phyloP scores from a whole-genome alignment of 2,113 vertebrate species.

The Colaptes auratus region DNA sequence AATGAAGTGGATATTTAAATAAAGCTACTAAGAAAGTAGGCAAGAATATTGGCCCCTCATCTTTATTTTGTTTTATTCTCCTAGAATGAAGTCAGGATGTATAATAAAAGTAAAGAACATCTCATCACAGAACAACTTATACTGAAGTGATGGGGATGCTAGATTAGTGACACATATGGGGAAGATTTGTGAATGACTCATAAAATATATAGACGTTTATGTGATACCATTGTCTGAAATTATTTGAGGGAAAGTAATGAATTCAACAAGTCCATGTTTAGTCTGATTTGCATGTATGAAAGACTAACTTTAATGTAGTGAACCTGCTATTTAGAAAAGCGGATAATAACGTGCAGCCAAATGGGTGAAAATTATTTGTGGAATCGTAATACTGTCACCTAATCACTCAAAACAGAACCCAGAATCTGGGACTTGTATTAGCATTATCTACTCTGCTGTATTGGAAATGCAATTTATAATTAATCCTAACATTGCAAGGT shows the following conservation, averaged over 20 bases:
- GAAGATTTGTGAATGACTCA: not conserved
- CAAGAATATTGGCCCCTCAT: not conserved
- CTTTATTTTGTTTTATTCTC: not conserved
- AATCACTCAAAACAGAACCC: not conserved
- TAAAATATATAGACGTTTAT: not conserved
- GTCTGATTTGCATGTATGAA: not conserved
- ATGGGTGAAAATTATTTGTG: not conserved
- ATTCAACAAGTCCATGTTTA: not conserved
- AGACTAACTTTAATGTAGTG: not conserved
- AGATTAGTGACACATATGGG: not conserved
- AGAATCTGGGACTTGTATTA: not conserved
- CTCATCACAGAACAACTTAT: not conserved
- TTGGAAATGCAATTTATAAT: not conserved
- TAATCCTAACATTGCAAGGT: not conserved
- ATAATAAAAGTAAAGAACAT: not conserved
- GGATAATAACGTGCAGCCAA: not conserved
- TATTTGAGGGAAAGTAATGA: not conserved
- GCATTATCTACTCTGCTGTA: not conserved
- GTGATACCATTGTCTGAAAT: not conserved
- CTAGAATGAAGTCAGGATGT: too few relatives aligned
- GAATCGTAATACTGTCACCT: not conserved
- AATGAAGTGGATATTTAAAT: not conserved
- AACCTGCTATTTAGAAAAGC: not conserved
- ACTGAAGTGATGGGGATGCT: not conserved
- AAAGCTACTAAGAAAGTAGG: not conserved